These are phyloP conservation scores for Pyxicephalus adspersus DNA, from an alignment of 2,113 vertebrate genomes.

Conservation along the genomic window DNA sequence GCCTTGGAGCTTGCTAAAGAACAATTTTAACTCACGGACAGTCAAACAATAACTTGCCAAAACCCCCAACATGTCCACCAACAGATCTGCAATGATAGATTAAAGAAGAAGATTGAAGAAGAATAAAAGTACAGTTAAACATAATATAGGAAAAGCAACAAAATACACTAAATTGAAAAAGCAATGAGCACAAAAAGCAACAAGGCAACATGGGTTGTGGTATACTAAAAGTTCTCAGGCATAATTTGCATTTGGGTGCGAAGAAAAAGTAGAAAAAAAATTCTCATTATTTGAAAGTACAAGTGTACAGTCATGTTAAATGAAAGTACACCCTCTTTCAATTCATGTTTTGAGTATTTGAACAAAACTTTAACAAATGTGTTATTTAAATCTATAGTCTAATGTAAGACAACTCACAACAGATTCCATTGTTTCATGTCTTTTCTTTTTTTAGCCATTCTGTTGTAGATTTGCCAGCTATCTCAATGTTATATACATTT, in stretches of 20 bases:
- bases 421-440: no score
- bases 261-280: neutral
- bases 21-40: constrained; percentile 94
- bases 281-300: neutral
- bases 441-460: no score
- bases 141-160: neutral
- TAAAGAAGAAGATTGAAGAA: no score
- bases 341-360: no score
- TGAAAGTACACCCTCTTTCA: no score
- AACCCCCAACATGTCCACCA: constrained; percentile 96
- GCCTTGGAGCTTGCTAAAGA: constrained; percentile 97
- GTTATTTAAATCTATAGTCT: no score
- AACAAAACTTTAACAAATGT: no score
- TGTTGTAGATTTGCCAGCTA: no score
- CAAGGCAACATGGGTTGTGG: neutral
- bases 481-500: no score
- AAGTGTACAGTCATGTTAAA: no score
- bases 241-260: neutral
- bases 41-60: constrained; percentile 96
- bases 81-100: constrained; percentile 87
- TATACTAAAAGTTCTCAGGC: neutral
- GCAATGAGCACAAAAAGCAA: neutral
- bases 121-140: constrained; percentile 43
- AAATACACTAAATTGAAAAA: neutral
- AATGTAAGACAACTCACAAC: no score